phyloP scores from a whole-genome alignment of 2,888 invertebrate genomes.

The Heliconius sara region DNA sequence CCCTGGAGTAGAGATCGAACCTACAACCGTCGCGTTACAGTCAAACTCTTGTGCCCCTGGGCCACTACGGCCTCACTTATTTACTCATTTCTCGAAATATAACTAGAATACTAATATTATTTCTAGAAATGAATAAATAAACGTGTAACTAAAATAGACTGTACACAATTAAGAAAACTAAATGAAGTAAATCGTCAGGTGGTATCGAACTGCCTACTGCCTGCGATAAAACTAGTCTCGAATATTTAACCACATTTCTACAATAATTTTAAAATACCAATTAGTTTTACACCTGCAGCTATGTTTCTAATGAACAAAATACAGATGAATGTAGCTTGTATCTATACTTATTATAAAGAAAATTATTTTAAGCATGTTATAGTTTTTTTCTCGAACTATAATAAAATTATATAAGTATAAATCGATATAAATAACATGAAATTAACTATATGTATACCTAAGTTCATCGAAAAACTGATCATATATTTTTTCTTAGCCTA shows the following conservation, averaged over 20 bases:
- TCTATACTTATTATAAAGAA: background rate
- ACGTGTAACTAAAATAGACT: slow-evolving; percentile 3
- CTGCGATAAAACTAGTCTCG: slow-evolving; percentile 38
- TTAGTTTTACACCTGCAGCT: slow-evolving; percentile 33
- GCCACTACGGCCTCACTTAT: too few relatives aligned
- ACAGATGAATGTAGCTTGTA: slow-evolving; percentile 5
- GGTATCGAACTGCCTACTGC: slow-evolving; percentile 33
- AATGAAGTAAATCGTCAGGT: slow-evolving; percentile 34
- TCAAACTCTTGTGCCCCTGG: too few relatives aligned
- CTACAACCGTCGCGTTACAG: too few relatives aligned
- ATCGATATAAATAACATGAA: too few relatives aligned
- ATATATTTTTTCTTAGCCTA: too few relatives aligned
- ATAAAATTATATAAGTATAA: too few relatives aligned
- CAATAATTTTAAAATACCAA: slow-evolving; percentile 24
- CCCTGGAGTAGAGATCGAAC: too few relatives aligned
- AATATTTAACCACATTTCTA: slow-evolving; percentile 33
- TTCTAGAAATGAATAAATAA: slow-evolving; percentile 8
- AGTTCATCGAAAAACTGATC: too few relatives aligned
- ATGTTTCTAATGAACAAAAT: slow-evolving; percentile 27
- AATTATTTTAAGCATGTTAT: too few relatives aligned
- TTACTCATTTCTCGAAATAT: too few relatives aligned
- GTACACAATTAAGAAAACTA: slow-evolving; percentile 14
- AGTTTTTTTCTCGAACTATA: too few relatives aligned
- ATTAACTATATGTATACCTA: too few relatives aligned
- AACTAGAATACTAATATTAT: background rate